A percentile compares a stretch with the other conserved stretches of the same genome.
These are phyloP conservation scores for Helogale parvula DNA, from an alignment of 2,113 vertebrate genomes.

Conservation along the genomic window DNA sequence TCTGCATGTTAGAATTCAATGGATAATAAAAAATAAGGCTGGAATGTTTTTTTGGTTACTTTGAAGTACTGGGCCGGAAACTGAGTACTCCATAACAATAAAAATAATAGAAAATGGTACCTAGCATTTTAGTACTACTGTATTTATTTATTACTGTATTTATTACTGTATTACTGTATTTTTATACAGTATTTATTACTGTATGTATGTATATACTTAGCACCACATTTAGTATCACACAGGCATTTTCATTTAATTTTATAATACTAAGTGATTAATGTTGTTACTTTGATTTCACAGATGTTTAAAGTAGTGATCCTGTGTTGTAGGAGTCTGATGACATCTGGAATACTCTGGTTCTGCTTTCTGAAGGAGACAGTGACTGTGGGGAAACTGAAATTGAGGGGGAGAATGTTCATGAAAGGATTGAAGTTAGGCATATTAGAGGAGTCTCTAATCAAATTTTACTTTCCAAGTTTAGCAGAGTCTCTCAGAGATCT, in stretches of 20 bases:
- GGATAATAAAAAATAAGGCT: slow-evolving; percentile 2
- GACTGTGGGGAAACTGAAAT: background rate
- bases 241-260: slow-evolving; percentile 1
- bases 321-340: background rate
- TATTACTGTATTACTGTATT: too few species aligned
- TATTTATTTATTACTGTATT: too few species aligned
- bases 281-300: background rate
- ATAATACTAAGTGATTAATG: background rate
- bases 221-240: background rate
- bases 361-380: background rate
- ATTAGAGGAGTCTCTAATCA: background rate
- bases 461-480: background rate
- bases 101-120: background rate
- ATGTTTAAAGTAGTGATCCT: background rate
- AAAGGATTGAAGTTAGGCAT: background rate
- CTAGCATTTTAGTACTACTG: background rate
- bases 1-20: slow-evolving; percentile 51
- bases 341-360: background rate
- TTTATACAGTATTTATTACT: too few species aligned
- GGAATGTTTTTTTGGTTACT: slow-evolving; percentile 25
- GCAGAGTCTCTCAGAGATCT: background rate
- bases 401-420: background rate
- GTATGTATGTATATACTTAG: too few species aligned
- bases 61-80: slow-evolving; percentile 29
- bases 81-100: background rate